Evolutionary conservation across 2,113 vertebrate genomes (phyloP).

Genomic region (Glareola pratincola): DNA sequence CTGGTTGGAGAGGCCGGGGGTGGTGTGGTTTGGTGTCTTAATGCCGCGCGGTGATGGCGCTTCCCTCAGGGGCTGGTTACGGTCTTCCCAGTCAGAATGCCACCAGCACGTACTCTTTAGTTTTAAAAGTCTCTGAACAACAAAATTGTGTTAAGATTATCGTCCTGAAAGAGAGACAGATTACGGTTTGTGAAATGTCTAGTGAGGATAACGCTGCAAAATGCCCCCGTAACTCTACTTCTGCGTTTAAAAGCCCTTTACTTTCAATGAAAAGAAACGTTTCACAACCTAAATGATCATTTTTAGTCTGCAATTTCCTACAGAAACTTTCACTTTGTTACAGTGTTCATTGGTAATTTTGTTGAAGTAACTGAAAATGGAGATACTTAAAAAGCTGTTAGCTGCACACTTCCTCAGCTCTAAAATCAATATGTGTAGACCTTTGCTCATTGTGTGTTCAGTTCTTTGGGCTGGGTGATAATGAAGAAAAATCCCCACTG

Average conservation of each 20-base stretch:
- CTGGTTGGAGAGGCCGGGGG: not conserved
- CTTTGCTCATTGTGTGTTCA: conserved; percentile 24
- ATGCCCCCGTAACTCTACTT: not conserved
- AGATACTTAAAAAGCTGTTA: conserved; percentile 67
- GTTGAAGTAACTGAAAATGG: conserved; percentile 69
- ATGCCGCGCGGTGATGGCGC: not conserved
- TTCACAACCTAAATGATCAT: conserved; percentile 40
- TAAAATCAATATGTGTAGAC: conserved; percentile 53
- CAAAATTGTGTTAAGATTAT: not conserved
- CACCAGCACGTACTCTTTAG: not conserved
- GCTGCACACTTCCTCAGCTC: conserved; percentile 22
- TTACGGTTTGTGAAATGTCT: conserved; percentile 11
- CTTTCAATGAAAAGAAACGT: conserved; percentile 48
- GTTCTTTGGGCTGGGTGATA: conserved; percentile 24
- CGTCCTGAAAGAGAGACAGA: conserved; percentile 6
- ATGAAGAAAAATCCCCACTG: conserved; percentile 59
- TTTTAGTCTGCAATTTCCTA: conserved; percentile 54
- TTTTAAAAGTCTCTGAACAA: not conserved
- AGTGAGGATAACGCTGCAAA: not conserved
- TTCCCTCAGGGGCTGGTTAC: not conserved
- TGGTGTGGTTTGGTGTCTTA: not conserved
- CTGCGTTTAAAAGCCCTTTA: conserved; percentile 29
- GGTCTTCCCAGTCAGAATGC: not conserved
- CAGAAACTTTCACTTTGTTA: conserved; percentile 63
- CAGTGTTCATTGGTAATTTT: conserved; percentile 52